A percentile compares a stretch with the other conserved stretches of the same genome.
Evolutionary conservation across 1,140 invertebrate species (phyloP).

Genomic region (Aphelinus certus): DNA sequence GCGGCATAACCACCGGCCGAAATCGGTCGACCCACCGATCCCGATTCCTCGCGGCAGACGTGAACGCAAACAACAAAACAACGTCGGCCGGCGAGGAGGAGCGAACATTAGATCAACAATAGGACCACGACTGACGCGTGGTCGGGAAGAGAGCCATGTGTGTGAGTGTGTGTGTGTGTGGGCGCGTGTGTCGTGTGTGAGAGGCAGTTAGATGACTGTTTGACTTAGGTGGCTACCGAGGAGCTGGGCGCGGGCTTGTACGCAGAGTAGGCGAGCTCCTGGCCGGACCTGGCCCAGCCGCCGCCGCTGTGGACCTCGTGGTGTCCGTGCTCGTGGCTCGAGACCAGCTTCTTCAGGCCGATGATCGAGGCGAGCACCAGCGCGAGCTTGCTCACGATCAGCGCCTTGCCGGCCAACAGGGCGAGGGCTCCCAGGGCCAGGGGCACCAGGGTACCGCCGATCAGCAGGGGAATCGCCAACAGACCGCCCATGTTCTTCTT

Average conservation of each 20-base stretch:
- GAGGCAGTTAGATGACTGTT: neutral
- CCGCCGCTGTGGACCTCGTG: constrained; percentile 74
- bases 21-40: too few species aligned
- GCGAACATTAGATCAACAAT: too few species aligned
- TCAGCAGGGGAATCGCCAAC: constrained; percentile 78
- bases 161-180: too few species aligned
- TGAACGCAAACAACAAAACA: too few species aligned
- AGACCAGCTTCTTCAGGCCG: constrained; percentile 82
- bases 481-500: constrained; percentile 78
- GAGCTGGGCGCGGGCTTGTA: constrained; percentile 54
- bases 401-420: constrained; percentile 82
- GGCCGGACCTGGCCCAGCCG: constrained; percentile 63
- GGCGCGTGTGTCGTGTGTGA: too few species aligned
- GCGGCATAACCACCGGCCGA: too few species aligned
- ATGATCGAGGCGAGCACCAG: constrained; percentile 83
- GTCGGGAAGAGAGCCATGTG: too few species aligned
- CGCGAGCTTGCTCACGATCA: constrained; percentile 85
- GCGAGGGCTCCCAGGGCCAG: constrained; percentile 81
- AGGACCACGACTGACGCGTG: too few species aligned
- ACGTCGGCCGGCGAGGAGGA: too few species aligned
- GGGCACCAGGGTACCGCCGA: constrained; percentile 81
- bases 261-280: constrained; percentile 62
- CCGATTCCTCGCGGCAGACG: too few species aligned
- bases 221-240: constrained; percentile 24
- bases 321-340: constrained; percentile 70